A percentile compares a stretch with the other conserved stretches of the same genome.
These are phyloP conservation scores for Himalopsyche japonica DNA, from an alignment of 2,888 invertebrate species.

Conservation along the genomic window DNA sequence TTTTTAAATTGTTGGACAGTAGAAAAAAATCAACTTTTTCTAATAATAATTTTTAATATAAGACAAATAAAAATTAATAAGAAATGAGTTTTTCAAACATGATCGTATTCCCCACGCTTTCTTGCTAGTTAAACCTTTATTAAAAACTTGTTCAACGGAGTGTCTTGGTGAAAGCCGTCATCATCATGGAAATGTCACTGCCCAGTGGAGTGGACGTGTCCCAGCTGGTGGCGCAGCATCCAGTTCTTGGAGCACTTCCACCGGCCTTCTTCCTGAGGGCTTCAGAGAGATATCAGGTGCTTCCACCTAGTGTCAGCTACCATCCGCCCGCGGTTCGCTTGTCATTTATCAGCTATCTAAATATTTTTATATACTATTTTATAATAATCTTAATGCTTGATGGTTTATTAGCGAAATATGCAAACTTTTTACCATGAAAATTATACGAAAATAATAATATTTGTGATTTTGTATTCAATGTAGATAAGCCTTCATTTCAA, in stretches of 20 bases:
- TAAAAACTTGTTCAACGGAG: too few species aligned
- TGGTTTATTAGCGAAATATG: too few species aligned
- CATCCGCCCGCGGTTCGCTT: slow-evolving; percentile 28
- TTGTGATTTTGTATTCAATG: too few species aligned
- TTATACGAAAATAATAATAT: too few species aligned
- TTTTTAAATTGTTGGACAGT: too few species aligned
- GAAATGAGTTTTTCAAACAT: not conserved
- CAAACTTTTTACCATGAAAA: too few species aligned
- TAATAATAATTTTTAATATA: too few species aligned
- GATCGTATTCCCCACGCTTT: not conserved
- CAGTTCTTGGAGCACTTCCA: slow-evolving; percentile 79
- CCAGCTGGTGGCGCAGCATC: slow-evolving; percentile 82
- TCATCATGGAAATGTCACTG: slow-evolving; percentile 70
- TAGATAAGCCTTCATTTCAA: too few species aligned
- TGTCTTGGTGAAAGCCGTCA: too few species aligned
- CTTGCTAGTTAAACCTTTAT: not conserved
- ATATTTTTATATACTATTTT: not conserved
- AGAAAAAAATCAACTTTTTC: too few species aligned
- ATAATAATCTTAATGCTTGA: not conserved
- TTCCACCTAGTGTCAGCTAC: slow-evolving; percentile 16
- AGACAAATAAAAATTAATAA: too few species aligned
- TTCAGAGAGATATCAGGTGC: slow-evolving; percentile 85
- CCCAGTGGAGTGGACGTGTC: slow-evolving; percentile 86
- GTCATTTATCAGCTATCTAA: not conserved
- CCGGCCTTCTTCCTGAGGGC: slow-evolving; percentile 87